phyloP scores from a whole-genome alignment of 2,797 vertebrate species.

The Poliocrania exsul region DNA sequence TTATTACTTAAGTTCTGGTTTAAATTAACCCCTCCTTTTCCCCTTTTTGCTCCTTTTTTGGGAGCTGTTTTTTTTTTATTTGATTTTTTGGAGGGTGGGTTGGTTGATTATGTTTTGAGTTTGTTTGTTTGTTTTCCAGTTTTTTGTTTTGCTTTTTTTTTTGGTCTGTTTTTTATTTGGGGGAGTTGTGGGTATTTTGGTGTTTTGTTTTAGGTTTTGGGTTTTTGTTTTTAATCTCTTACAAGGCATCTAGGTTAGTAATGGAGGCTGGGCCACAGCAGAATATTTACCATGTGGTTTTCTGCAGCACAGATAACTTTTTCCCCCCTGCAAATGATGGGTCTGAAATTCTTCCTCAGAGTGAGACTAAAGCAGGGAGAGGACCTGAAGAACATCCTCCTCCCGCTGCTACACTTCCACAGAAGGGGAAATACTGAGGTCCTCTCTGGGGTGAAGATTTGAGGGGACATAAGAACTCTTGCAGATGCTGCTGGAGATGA shows the following conservation, averaged over 20 bases:
- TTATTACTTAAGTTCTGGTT: background rate
- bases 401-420: background rate
- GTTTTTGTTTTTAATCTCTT: background rate
- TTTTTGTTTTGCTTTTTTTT: background rate
- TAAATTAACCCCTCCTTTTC: background rate
- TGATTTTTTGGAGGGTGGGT: background rate
- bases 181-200: too few species aligned
- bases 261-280: background rate
- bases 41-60: too few species aligned
- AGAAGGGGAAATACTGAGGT: background rate
- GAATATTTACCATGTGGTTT: background rate
- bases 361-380: background rate
- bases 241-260: background rate
- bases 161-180: too few species aligned
- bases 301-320: background rate
- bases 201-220: background rate
- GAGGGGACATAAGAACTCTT: background rate
- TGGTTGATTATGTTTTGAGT: background rate
- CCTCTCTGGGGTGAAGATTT: background rate
- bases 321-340: background rate
- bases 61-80: background rate
- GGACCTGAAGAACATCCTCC: background rate
- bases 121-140: background rate
- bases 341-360: background rate
- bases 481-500: background rate